Evolutionary conservation across 1,140 invertebrate species (phyloP), one percentile per base, ranked within the genome.

Genomic region (Polypedilum pembai): DNA sequence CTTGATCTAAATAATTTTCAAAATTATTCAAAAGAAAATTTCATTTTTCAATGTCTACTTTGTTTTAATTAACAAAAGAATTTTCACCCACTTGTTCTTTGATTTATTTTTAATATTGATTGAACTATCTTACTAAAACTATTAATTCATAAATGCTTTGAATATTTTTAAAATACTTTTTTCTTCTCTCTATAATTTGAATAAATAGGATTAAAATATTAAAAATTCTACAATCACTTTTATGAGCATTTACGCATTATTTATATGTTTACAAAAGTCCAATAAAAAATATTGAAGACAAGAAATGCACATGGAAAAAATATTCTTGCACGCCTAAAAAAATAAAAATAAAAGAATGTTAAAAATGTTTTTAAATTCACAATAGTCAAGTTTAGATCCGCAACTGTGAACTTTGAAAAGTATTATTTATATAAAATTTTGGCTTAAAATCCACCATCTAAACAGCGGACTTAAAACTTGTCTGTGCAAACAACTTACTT

Each of bases 221-320:
- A 45, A 45, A 45, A 45, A 45, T 45, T 8, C 41, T 45, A 10
- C 41, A 7, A n/a, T 56, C 45, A 56, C 45, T 56, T 56, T 56
- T 12, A 56, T 45, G 41, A 56, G 15, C 15, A 56, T n/a, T 15
- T 56, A 15, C 45, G n/a, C n/a, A n/a, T 15, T 4, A n/a, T n/a
- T 69, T 69, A 69, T 8, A 69, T 69, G 75, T 85, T 89, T 73
- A 93, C 91, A 78, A 93, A 93, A 33, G 90, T 88, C 92, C 93
- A 95, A 78, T 94, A 95, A 69, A 94, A 85, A 72, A 91, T 83
- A 78, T 95, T 95, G 79, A 94, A 94, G 66, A 93, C 85, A 0
- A 94, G 77, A 80, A 94, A 95, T 1, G 89, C 82, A 1, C 89
- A 78, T 0, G 93, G 93, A 80, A 94, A 95, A 2, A 92, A 81